A percentile compares a stretch with the other conserved stretches of the same genome.
Evolutionary conservation across 1,140 invertebrate genomes (phyloP).

Genomic region (Saxidomus purpurata): DNA sequence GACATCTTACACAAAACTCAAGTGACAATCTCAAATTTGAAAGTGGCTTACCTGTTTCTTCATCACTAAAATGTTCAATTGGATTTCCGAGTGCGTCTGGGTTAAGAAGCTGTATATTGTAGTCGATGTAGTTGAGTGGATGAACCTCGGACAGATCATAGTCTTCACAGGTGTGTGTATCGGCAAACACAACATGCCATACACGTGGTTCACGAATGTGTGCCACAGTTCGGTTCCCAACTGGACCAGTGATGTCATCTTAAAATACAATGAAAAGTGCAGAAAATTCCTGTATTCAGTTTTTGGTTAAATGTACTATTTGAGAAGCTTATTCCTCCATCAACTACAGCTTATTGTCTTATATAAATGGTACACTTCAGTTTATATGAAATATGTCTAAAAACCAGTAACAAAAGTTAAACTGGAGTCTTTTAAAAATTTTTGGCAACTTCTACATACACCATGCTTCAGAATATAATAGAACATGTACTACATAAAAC

Average conservation of each 20-base stretch:
- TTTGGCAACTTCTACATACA: too few species aligned
- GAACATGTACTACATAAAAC: too few species aligned
- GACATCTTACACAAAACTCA: too few species aligned
- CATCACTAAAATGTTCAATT: slow-evolving; percentile 84
- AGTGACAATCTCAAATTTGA: neutral
- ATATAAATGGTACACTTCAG: too few species aligned
- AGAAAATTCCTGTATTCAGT: too few species aligned
- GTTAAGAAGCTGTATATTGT: slow-evolving; percentile 80
- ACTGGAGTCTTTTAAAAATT: too few species aligned
- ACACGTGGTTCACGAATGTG: slow-evolving; percentile 75
- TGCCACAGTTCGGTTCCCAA: slow-evolving; percentile 74
- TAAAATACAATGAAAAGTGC: neutral
- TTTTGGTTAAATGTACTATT: too few species aligned
- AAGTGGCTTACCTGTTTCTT: slow-evolving; percentile 78
- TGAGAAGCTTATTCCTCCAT: too few species aligned
- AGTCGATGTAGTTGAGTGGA: slow-evolving; percentile 73
- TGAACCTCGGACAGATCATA: slow-evolving; percentile 39
- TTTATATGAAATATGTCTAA: too few species aligned
- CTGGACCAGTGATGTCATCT: slow-evolving; percentile 75
- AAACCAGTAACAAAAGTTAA: too few species aligned
- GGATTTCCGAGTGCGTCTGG: slow-evolving; percentile 83
- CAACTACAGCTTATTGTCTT: neutral
- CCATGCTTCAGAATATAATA: too few species aligned
- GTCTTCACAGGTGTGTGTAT: slow-evolving; percentile 79
- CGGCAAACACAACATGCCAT: slow-evolving; percentile 82